A percentile compares a stretch with the other conserved stretches of the same genome.
Conservation (phyloP, 2,113 vertebrate species). For the Myrmecophaga tridactyla region DNA sequence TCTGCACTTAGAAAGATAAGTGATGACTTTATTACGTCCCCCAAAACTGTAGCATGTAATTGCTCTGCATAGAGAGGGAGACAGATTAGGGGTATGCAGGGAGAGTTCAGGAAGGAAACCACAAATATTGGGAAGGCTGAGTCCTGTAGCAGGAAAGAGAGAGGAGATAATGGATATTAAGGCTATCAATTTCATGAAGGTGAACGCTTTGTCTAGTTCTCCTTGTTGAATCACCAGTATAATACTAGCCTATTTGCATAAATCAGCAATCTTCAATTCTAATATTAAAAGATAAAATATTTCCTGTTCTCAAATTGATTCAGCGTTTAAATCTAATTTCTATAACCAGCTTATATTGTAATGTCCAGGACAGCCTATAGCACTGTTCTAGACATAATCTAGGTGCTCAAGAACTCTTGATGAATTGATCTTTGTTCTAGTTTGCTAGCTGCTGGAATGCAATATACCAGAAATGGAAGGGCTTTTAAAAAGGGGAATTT, state of each 20-base stretch:
- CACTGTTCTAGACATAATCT: not conserved
- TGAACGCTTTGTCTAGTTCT: not conserved
- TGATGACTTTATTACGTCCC: not conserved
- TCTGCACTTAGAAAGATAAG: not conserved
- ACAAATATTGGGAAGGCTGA: not conserved
- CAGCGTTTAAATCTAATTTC: not conserved
- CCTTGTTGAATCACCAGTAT: not conserved
- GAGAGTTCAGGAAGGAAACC: not conserved
- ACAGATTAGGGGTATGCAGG: rapidly evolving
- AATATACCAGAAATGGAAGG: no score
- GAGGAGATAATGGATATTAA: not conserved
- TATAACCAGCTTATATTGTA: not conserved
- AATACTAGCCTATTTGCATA: not conserved
- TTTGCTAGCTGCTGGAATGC: no score
- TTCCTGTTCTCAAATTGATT: not conserved
- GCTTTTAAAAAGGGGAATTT: no score
- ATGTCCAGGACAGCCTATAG: not conserved
- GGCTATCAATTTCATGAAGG: not conserved
- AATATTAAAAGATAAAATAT: slow-evolving; percentile 15
- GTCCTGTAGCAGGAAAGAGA: not conserved
- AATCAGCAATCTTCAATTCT: not conserved
- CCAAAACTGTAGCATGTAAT: not conserved
- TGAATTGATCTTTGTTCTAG: no score
- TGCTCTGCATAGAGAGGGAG: not conserved
- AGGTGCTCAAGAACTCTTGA: not conserved